These are phyloP conservation scores for Magallana angulata DNA, from an alignment of 1,140 invertebrate genomes.

Conservation along the genomic window DNA sequence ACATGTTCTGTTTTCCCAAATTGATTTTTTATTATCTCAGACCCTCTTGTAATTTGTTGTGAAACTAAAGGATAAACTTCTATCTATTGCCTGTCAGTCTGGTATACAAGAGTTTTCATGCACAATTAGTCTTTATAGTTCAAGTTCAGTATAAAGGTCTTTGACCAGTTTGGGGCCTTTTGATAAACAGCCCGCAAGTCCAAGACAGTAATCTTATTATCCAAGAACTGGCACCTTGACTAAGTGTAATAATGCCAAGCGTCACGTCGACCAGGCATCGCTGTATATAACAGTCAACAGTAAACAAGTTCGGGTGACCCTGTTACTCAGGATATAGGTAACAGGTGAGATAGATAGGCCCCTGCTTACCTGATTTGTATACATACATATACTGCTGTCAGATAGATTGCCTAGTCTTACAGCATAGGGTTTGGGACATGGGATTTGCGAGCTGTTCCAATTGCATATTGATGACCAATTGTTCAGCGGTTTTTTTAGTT, in stretches of 20 bases:
- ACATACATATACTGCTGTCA: no score
- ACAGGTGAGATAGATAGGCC: neutral
- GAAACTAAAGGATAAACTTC: neutral
- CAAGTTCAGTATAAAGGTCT: neutral
- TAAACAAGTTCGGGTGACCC: neutral
- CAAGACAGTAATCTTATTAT: neutral
- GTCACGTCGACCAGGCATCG: neutral
- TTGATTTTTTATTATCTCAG: no score
- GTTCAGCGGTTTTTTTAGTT: no score
- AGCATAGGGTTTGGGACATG: no score
- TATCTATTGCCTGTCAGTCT: neutral
- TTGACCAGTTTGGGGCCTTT: neutral
- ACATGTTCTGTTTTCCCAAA: no score
- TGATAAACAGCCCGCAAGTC: neutral
- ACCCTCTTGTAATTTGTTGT: neutral
- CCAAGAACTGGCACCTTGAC: constrained; percentile 18
- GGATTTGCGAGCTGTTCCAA: no score
- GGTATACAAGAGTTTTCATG: neutral
- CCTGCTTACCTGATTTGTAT: neutral
- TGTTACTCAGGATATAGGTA: neutral
- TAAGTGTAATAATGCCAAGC: neutral
- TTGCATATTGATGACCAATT: no score
- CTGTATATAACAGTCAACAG: neutral
- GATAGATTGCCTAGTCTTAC: no score
- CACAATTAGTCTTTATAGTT: neutral